A percentile compares a stretch with the other conserved stretches of the same genome.
Evolutionary conservation across 2,797 vertebrate genomes (phyloP).

Genomic region (Salarias fasciatus): DNA sequence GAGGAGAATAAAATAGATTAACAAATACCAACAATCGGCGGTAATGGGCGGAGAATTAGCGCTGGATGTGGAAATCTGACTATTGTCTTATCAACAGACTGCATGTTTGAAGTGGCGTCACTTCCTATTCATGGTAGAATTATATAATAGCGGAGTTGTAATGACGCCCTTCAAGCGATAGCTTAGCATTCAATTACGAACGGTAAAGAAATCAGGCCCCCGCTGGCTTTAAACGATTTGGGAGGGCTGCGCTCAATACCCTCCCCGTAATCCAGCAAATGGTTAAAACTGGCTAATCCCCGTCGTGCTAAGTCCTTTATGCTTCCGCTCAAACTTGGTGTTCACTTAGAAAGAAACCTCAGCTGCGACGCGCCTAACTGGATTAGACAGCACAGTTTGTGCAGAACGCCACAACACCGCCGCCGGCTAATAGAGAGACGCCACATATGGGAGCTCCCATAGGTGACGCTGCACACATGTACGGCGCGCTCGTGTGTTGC

Average conservation of each 20-base stretch:
- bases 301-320: constrained; percentile 38
- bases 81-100: constrained; percentile 7
- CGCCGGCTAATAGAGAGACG: constrained; percentile 54
- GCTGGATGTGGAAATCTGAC: neutral
- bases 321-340: constrained; percentile 43
- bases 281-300: constrained; percentile 62
- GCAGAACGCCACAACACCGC: constrained; percentile 37
- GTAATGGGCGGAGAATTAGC: neutral
- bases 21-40: too few relatives aligned
- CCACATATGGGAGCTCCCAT: constrained; percentile 36
- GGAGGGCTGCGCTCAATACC: constrained; percentile 28
- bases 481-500: constrained; percentile 11
- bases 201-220: constrained; percentile 1
- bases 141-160: constrained; percentile 4
- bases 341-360: constrained; percentile 45
- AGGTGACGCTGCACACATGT: constrained; percentile 19
- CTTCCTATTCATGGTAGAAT: constrained; percentile 8
- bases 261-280: constrained; percentile 56
- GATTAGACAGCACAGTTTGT: constrained; percentile 54
- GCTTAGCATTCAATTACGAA: constrained; percentile 42
- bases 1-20: too few relatives aligned
- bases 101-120: neutral
- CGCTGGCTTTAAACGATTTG: constrained; percentile 26
- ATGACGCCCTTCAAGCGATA: constrained; percentile 18
- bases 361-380: constrained; percentile 50